phyloP scores from a whole-genome alignment of 2,888 invertebrate genomes.

The Campaea margaritaria region DNA sequence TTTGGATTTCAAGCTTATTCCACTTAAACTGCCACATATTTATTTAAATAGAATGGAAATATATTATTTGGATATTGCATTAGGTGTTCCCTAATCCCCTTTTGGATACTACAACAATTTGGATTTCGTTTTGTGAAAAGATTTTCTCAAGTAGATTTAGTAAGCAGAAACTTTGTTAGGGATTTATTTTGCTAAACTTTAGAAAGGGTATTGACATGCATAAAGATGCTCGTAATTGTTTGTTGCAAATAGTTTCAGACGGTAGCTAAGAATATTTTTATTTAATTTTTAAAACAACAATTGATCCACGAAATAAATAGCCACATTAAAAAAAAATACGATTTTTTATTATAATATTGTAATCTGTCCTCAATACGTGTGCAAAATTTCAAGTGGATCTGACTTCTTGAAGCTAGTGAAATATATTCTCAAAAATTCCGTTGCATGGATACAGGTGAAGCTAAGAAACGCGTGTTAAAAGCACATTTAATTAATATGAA shows the following conservation, averaged over 20 bases:
- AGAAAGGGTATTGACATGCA: constrained; percentile 2
- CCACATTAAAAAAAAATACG: too few relatives aligned
- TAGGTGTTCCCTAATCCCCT: constrained; percentile 15
- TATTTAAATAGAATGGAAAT: neutral
- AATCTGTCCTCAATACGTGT: too few relatives aligned
- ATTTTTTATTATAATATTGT: too few relatives aligned
- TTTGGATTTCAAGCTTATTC: constrained; percentile 9
- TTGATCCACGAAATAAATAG: too few relatives aligned
- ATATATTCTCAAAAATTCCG: too few relatives aligned
- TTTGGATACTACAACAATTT: constrained; percentile 6
- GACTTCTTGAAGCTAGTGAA: too few relatives aligned
- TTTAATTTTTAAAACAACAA: too few relatives aligned
- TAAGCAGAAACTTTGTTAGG: constrained; percentile 6
- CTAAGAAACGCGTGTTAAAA: too few relatives aligned
- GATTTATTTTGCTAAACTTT: neutral
- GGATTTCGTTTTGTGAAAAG: constrained; percentile 11
- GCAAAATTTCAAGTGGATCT: too few relatives aligned
- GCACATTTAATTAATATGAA: too few relatives aligned
- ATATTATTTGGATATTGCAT: constrained; percentile 7
- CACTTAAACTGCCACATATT: constrained; percentile 11
- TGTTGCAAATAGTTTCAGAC: too few relatives aligned
- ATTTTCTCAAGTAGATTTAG: constrained; percentile 11
- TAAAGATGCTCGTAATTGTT: neutral
- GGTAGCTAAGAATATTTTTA: neutral
- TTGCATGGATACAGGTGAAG: too few relatives aligned